Evolutionary conservation across 1,140 invertebrate species (phyloP).

Genomic region (Eurosta solidaginis): DNA sequence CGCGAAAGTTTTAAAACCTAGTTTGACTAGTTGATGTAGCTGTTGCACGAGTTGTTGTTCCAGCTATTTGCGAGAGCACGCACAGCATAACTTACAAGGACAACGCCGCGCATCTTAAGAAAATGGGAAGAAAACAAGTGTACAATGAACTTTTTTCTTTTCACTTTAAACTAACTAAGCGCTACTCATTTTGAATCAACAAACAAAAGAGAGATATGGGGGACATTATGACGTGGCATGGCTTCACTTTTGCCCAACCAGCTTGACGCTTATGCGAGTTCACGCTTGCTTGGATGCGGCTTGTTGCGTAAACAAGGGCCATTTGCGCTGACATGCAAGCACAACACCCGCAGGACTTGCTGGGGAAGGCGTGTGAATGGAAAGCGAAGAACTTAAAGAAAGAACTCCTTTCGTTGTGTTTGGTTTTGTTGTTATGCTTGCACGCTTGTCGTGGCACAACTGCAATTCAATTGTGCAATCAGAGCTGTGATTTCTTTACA

Average conservation of each 20-base stretch:
- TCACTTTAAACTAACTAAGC: background rate
- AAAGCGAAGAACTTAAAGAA: too few relatives aligned
- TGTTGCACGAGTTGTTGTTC: background rate
- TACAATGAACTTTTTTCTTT: background rate
- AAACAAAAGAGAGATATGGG: background rate
- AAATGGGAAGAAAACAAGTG: background rate
- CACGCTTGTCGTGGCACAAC: conserved; percentile 7
- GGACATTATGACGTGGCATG: background rate
- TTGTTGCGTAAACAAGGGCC: conserved; percentile 12
- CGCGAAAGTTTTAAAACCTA: background rate
- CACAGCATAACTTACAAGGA: background rate
- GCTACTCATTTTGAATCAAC: background rate
- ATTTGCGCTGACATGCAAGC: background rate
- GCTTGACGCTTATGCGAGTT: conserved; percentile 20
- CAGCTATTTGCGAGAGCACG: background rate
- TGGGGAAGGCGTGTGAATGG: too few relatives aligned
- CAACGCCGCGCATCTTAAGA: background rate
- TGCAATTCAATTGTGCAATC: conserved; percentile 27
- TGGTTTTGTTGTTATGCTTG: background rate
- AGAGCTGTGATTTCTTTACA: conserved; percentile 9
- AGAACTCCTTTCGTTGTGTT: too few relatives aligned
- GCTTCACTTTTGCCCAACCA: background rate
- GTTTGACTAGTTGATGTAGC: background rate
- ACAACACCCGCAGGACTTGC: background rate
- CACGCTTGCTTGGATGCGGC: conserved; percentile 9